These are phyloP conservation scores for Phylloscopus collybita DNA, from an alignment of 2,797 vertebrate species.

Conservation along the genomic window DNA sequence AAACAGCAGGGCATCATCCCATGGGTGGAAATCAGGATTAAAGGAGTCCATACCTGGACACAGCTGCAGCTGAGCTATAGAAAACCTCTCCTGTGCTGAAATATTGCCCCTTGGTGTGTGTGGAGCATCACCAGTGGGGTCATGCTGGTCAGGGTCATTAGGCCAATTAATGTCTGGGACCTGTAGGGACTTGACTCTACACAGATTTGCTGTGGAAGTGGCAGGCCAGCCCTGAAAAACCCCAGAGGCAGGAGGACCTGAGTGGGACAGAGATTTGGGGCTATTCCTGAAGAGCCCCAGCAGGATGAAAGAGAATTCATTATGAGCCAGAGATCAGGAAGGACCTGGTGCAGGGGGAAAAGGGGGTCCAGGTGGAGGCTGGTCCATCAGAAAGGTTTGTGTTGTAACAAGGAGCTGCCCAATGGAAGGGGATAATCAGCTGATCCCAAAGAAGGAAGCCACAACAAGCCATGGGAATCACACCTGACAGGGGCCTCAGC, in stretches of 20 bases:
- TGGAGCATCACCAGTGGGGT: neutral
- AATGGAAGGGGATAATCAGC: neutral
- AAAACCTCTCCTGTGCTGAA: neutral
- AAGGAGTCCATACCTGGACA: rapidly evolving
- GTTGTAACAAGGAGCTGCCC: neutral
- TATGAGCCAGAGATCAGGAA: neutral
- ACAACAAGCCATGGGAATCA: neutral
- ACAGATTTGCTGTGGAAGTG: neutral
- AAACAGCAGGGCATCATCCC: neutral
- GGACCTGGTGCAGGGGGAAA: neutral
- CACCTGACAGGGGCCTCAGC: neutral
- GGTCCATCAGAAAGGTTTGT: neutral
- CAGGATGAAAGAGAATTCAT: neutral
- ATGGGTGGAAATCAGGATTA: rapidly evolving
- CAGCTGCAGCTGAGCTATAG: rapidly evolving
- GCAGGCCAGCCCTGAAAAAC: neutral
- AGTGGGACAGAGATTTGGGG: neutral
- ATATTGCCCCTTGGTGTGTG: rapidly evolving
- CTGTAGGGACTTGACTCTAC: neutral
- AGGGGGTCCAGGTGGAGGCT: neutral
- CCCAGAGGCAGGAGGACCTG: neutral
- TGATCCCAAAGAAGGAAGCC: neutral
- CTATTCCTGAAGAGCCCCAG: neutral
- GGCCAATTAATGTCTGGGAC: neutral
- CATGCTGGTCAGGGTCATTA: neutral